Base-by-base conservation (phyloP, 2,113 vertebrate genomes). In the Eublepharis macularius region DNA sequence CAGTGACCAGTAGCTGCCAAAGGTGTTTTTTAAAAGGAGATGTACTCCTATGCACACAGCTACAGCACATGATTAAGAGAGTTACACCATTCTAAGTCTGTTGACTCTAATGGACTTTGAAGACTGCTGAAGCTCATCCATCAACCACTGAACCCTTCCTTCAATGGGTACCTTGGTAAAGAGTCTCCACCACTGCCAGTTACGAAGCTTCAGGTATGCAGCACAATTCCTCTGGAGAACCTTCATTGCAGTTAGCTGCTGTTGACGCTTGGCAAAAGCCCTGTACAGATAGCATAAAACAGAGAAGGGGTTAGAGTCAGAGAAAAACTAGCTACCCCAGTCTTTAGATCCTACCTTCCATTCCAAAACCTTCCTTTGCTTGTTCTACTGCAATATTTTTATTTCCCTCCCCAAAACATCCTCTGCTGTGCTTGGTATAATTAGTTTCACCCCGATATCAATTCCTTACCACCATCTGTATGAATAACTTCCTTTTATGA, bases 101-200 rank as follows among this genome's bases (percentile, higher is more conserved):
- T 29, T 29, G 26, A 63, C 73, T 45, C 6, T 63, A 63, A 29
- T 26, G 60, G 49, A 29, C 49, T 86, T 54, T 57, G 4, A 83
- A 86, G 72, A 91, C 60, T 4, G 12, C 1, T 86, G 26, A 80
- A 69, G 29, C 82, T 86, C 34, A 82, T 84, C 60, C 69, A 39
- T 12, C 41, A 91, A 66, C 16, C 2, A 72, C 47, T 26, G 73
- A 77, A 13, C 4, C 49, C 19, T 75, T 41, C 16, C 26, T 29
- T 41, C 74, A 82, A 85, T 80, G 0, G 63, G 47, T 93, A 99
- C 99, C 98, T 99, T 99, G 76, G 99, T 99, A 95, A 99, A 99
- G 47, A 99, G 94, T n/a, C 99, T 96, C 99, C 99, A 99, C 99
- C 99, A 99, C 70, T 99, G 99, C 99, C 99, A 99, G 96, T 99